Evolutionary conservation across 2,797 vertebrate genomes (phyloP).

Genomic region (Aulostomus chinensis): DNA sequence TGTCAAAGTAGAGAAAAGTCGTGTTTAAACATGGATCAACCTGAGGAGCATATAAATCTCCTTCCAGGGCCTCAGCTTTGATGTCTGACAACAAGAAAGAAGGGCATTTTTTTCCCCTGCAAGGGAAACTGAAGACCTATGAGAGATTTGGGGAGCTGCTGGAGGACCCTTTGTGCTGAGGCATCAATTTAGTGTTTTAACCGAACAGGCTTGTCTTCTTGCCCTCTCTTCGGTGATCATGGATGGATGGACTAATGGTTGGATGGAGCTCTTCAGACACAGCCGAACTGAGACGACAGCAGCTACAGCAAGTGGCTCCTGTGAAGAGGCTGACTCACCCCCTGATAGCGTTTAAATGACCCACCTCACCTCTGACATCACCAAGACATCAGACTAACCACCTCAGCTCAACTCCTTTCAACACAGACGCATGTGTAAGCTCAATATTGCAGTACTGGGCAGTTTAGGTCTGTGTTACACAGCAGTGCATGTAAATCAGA

Average conservation of each 20-base stretch:
- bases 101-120: constrained; percentile 38
- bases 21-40: constrained; percentile 39
- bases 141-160: constrained; percentile 15
- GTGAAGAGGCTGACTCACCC: too few species aligned
- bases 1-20: constrained; percentile 41
- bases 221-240: not conserved
- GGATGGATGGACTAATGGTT: too few species aligned
- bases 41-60: constrained; percentile 38
- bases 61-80: constrained; percentile 43
- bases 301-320: too few species aligned
- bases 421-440: too few species aligned
- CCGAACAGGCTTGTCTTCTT: not conserved
- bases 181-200: constrained; percentile 5
- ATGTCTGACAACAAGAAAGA: constrained; percentile 57
- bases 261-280: too few species aligned
- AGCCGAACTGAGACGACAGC: too few species aligned
- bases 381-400: too few species aligned
- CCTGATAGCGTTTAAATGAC: too few species aligned
- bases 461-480: too few species aligned
- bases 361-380: too few species aligned
- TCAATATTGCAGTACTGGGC: too few species aligned
- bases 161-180: constrained; percentile 44
- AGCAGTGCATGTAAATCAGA: constrained; percentile 20
- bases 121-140: constrained; percentile 55
- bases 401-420: too few species aligned